Percentiles rank a stretch among this genome's conserved stretches.
These are phyloP conservation scores for Isoperla grammatica DNA, from an alignment of 2,888 invertebrate genomes.

Conservation along the genomic window DNA sequence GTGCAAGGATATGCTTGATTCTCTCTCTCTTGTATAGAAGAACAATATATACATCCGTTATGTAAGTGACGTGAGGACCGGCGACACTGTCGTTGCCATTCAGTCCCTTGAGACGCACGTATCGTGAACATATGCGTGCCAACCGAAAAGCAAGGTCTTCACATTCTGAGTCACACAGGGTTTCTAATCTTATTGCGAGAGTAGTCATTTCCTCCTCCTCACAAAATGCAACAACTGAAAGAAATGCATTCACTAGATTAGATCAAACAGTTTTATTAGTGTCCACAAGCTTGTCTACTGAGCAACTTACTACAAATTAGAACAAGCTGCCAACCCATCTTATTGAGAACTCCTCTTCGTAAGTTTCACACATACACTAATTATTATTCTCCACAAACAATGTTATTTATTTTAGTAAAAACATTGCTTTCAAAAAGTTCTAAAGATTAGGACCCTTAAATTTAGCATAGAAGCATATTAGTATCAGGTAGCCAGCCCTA, in stretches of 20 bases:
- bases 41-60: conserved; percentile 55
- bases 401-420: no score
- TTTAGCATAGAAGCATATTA: no score
- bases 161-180: conserved; percentile 55
- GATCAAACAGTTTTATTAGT: no score
- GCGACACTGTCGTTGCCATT: conserved; percentile 26
- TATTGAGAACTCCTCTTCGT: no score
- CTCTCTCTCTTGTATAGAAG: conserved; percentile 53
- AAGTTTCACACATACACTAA: no score
- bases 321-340: no score
- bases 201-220: conserved; percentile 55
- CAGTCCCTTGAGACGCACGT: conserved; percentile 40
- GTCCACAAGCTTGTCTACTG: no score
- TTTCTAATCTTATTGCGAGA: conserved; percentile 55
- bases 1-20: conserved; percentile 48
- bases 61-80: conserved; percentile 48
- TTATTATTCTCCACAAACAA: no score
- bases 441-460: no score
- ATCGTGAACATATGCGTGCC: conserved; percentile 51
- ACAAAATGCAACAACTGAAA: conserved; percentile 53
- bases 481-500: no score
- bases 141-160: conserved; percentile 57
- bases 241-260: not conserved
- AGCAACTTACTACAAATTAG: no score
- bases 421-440: no score